Percentiles rank a stretch among this genome's conserved stretches.
phyloP scores from a whole-genome alignment of 2,113 vertebrate genomes.

The Copsychus sechellarum region DNA sequence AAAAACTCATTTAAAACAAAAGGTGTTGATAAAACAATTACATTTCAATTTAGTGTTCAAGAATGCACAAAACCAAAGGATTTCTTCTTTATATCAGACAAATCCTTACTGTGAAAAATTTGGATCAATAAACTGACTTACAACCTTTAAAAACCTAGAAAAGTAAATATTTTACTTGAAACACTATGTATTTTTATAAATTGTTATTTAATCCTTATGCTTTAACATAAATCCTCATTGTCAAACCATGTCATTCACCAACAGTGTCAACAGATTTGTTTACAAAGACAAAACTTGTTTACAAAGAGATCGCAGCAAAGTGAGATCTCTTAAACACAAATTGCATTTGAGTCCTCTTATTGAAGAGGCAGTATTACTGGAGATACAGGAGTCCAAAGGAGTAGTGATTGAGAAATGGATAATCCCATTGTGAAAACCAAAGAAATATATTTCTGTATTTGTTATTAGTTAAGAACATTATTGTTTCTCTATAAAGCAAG shows the following conservation, averaged over 20 bases:
- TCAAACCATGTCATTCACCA: neutral
- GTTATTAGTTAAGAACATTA: neutral
- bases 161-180: neutral
- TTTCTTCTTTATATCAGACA: neutral
- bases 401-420: neutral
- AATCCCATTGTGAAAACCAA: neutral
- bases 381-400: neutral
- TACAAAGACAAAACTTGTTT: neutral
- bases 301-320: neutral
- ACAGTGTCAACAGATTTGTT: neutral
- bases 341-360: neutral
- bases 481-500: neutral
- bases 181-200: neutral
- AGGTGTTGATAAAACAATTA: neutral
- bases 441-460: neutral
- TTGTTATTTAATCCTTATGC: neutral
- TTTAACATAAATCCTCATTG: neutral
- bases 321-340: neutral
- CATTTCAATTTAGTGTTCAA: neutral
- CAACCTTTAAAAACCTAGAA: neutral
- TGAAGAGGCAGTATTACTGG: neutral
- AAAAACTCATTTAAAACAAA: neutral
- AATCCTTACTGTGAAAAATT: neutral
- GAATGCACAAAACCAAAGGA: neutral
- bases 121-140: neutral